phyloP scores from a whole-genome alignment of 2,797 vertebrate species.

The Chiroxiphia lanceolata region DNA sequence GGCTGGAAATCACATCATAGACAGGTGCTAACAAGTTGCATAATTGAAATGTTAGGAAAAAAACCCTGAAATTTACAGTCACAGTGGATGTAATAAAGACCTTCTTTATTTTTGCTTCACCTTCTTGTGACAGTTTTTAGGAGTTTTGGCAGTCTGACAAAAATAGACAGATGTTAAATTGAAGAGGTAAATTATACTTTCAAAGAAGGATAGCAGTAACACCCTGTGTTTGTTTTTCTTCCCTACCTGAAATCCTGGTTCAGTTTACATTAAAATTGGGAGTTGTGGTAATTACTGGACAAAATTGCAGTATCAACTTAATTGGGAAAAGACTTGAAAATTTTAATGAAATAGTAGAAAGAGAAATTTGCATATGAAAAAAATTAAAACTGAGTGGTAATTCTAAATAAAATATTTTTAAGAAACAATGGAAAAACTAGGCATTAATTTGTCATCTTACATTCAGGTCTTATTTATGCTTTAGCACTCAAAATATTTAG shows the following conservation, averaged over 20 bases:
- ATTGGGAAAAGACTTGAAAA: not conserved
- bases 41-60: not conserved
- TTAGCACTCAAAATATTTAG: not conserved
- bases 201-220: not conserved
- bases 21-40: not conserved
- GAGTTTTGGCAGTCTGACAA: slow-evolving; percentile 20
- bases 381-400: not conserved
- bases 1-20: not conserved
- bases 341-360: not conserved
- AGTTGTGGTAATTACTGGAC: not conserved
- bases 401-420: not conserved
- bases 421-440: not conserved
- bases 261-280: not conserved
- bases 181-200: slow-evolving; percentile 2
- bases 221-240: not conserved
- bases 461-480: not conserved
- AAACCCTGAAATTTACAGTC: not conserved
- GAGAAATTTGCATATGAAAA: not conserved
- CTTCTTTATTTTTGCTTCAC: slow-evolving; percentile 9
- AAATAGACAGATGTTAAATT: slow-evolving; percentile 14
- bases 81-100: not conserved
- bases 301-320: not conserved
- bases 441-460: not conserved
- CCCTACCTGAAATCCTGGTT: not conserved
- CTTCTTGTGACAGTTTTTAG: not conserved